Evolutionary conservation across 2,113 vertebrate genomes (phyloP), one percentile per base, ranked within the genome.

Genomic region (Trachemys scripta): DNA sequence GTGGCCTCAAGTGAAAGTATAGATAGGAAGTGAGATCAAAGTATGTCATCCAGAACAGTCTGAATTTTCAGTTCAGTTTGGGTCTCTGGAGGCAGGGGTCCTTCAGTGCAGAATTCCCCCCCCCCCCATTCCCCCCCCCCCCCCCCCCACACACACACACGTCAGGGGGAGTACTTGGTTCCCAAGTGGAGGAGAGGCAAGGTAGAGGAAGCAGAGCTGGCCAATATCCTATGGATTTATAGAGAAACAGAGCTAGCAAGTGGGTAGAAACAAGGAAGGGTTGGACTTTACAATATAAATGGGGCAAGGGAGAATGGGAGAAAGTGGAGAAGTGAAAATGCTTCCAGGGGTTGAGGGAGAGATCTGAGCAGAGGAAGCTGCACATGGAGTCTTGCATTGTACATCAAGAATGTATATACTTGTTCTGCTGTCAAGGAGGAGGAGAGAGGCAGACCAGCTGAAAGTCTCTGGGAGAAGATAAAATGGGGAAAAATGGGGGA

Each of bases 181-280:
- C 25, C 24, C 83, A 50, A 10, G 3, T 6, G 75, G 50, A 1
- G 31, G 62, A 8, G 1, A 10, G 22, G 10, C 56, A 42, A 3
- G 5, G 31, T 7, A 65, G 47, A 1, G 3, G 9, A 95, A 89
- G 2, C 0, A 1, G 2, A 49, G 2, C 82, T 24, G 7, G 10
- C 0, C 19, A 35, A 12, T 1, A 0, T 16, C 62, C 35, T 45
- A 45, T 76, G 22, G 42, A 76, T 45, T 45, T 76, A 1, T 45
- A 25, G 20, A 25, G 9, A 25, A 76, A 76, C 24, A 25, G 19
- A 76, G 72, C 24, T 38, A 10, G 42, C 11, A 6, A 76, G 24
- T 69, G 62, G 17, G 13, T 17, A 19, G 31, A 42, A 76, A 76
- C n/a, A 76, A 5, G 10, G n/a, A 76, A 75, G 20, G 38, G 19